Evolutionary conservation across 1,140 invertebrate genomes (phyloP), one percentile per base, ranked within the genome.

Genomic region (Drosophila nigrodunni): DNA sequence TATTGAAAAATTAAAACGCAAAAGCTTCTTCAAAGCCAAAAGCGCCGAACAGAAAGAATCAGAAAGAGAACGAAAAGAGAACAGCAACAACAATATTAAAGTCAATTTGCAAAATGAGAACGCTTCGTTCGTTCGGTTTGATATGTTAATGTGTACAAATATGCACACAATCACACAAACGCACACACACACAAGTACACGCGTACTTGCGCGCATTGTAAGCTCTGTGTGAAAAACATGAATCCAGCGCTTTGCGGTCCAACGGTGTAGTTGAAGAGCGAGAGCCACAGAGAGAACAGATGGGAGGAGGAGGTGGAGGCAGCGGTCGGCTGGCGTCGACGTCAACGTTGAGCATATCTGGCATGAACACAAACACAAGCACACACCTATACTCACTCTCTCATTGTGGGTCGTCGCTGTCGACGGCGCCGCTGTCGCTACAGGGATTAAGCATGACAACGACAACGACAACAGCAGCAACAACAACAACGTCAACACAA

Each of bases 161-260:
- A 47, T 72, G 54, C 67, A 72, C 43, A 46, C 49, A 68, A 37
- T 41, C 57, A 59, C 59, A 50, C 46, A 49, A 43, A 35, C 61
- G 30, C 37, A 44, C 21, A 39, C 44, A 6, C 25, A 0, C 30
- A 21, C 18, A 34, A 30, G 25, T 15, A 21, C 25, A 34, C 10
- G 34, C 55, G 58, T 75, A 52, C 34, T 47, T 62, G 67, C 49
- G 78, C 61, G 74, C 69, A 73, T 77, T 88, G 85, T 88, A 88
- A 89, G 85, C 85, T 88, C 80, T 89, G 85, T 89, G 86, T 90
- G 85, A 89, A 89, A 74, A 89, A 89, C 85, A 89, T 89, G 85
- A 82, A 82, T 79, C 85, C 80, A 88, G 80, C 74, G 85, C 83
- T 88, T 89, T 89, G 85, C 68, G 85, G 85, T 89, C 80, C 77